phyloP scores from a whole-genome alignment of 2,113 vertebrate species.

The Psittacara wagleri region DNA sequence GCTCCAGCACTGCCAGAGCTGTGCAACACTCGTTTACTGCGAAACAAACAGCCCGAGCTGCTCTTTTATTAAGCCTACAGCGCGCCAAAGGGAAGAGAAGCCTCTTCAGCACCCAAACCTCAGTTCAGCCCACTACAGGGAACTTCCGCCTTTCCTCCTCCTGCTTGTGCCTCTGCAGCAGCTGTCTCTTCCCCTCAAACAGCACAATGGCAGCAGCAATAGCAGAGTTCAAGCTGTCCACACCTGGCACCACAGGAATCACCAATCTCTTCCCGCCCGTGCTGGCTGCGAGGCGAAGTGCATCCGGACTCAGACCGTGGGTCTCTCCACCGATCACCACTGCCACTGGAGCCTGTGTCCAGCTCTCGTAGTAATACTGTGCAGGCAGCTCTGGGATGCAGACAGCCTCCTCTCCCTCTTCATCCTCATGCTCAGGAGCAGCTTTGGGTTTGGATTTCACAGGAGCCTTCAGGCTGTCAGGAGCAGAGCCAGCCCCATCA shows the following conservation, averaged over 20 bases:
- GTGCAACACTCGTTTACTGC: background rate
- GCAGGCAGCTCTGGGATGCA: slow-evolving; percentile 67
- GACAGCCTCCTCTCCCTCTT: background rate
- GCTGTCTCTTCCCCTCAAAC: slow-evolving; percentile 89
- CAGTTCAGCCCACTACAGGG: slow-evolving; percentile 3
- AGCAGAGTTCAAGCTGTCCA: slow-evolving; percentile 91
- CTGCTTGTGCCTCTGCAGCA: background rate
- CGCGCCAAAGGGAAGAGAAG: background rate
- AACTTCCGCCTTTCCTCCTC: background rate
- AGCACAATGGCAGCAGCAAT: slow-evolving; percentile 88
- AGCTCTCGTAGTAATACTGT: slow-evolving; percentile 78
- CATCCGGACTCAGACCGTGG: slow-evolving; percentile 81
- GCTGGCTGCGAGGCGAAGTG: slow-evolving; percentile 77
- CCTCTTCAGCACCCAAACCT: background rate
- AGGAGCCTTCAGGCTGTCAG: background rate
- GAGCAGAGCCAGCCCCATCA: slow-evolving; percentile 66
- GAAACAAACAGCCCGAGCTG: background rate
- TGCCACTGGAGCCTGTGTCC: slow-evolving; percentile 79
- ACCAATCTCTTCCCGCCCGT: slow-evolving; percentile 79
- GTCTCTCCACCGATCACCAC: slow-evolving; percentile 91
- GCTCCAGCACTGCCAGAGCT: background rate
- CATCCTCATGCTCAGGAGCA: background rate
- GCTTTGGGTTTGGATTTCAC: background rate
- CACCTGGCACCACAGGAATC: slow-evolving; percentile 80
- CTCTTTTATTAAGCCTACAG: slow-evolving; percentile 12